These are phyloP conservation scores for Poecilus cupreus DNA, from an alignment of 2,888 invertebrate species.

Conservation along the genomic window DNA sequence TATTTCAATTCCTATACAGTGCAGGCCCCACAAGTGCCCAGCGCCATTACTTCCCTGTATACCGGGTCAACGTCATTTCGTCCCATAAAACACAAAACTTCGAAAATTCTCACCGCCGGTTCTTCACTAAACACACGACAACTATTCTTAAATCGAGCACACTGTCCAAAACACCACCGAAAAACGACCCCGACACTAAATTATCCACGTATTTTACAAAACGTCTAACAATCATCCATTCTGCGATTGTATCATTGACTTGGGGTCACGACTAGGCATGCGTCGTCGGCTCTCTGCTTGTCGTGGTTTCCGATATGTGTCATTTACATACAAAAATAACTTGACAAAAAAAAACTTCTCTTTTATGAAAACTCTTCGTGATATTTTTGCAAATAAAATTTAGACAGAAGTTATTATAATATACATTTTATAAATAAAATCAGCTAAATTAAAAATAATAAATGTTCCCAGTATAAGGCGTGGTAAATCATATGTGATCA, in stretches of 20 bases:
- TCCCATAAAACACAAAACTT: conserved; percentile 46
- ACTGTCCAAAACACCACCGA: conserved; percentile 49
- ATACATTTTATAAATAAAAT: conserved; percentile 13
- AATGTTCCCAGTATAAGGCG: conserved; percentile 64
- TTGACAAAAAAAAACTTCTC: conserved; percentile 38
- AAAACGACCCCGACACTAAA: conserved; percentile 46
- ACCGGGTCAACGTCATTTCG: conserved; percentile 68
- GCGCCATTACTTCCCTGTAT: conserved; percentile 66
- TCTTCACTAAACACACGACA: conserved; percentile 24
- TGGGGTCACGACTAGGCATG: conserved; percentile 63
- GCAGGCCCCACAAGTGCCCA: conserved; percentile 63
- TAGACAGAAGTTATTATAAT: background rate
- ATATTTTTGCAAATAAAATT: background rate
- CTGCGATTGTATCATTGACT: conserved; percentile 61
- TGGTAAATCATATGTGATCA: conserved; percentile 68
- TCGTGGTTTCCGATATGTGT: conserved; percentile 63
- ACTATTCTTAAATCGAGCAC: conserved; percentile 32
- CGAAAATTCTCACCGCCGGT: conserved; percentile 36
- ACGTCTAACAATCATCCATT: conserved; percentile 58
- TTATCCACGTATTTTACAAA: conserved; percentile 57
- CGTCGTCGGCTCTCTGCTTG: conserved; percentile 54
- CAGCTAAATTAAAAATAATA: conserved; percentile 10
- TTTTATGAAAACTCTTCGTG: background rate
- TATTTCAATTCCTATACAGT: conserved; percentile 61
- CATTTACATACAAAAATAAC: conserved; percentile 64